Evolutionary conservation across 2,888 invertebrate species (phyloP).

Genomic region (Priocnemis perturbator): DNA sequence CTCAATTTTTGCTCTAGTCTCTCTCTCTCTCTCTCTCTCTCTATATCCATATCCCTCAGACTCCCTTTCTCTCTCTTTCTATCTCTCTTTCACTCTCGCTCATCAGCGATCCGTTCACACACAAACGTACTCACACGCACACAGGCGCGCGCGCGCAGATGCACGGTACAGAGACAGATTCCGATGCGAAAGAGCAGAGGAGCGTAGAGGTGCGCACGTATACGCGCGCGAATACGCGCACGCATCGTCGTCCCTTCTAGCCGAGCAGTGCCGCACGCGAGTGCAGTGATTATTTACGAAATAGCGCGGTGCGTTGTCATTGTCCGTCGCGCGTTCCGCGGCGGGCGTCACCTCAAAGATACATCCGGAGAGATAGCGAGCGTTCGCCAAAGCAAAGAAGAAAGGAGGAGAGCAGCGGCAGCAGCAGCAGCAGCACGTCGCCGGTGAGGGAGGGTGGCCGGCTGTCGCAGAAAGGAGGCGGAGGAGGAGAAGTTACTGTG

Average conservation of each 20-base stretch:
- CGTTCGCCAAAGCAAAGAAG: too few species aligned
- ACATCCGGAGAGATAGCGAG: too few species aligned
- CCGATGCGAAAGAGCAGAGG: neutral
- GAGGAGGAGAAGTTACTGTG: too few species aligned
- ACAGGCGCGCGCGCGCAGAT: constrained; percentile 9
- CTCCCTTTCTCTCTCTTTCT: constrained; percentile 3
- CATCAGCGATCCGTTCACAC: constrained; percentile 7
- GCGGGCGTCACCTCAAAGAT: too few species aligned
- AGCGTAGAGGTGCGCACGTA: neutral
- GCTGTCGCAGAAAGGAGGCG: too few species aligned
- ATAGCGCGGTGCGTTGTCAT: constrained; percentile 2
- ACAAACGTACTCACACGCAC: neutral
- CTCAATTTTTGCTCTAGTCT: neutral
- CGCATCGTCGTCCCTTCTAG: neutral
- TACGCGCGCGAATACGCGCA: neutral
- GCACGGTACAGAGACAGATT: neutral
- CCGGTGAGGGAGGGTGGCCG: too few species aligned
- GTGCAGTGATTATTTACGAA: constrained; percentile 29
- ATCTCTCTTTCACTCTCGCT: constrained; percentile 3
- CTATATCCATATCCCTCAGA: too few species aligned
- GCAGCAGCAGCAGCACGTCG: too few species aligned
- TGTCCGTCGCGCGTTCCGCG: constrained; percentile 1
- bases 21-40: neutral
- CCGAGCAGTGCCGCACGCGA: neutral
- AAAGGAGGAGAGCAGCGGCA: too few species aligned